Evolutionary conservation across 2,113 vertebrate species (phyloP), one percentile per base, ranked within the genome.

Genomic region (Acanthisitta chloris): DNA sequence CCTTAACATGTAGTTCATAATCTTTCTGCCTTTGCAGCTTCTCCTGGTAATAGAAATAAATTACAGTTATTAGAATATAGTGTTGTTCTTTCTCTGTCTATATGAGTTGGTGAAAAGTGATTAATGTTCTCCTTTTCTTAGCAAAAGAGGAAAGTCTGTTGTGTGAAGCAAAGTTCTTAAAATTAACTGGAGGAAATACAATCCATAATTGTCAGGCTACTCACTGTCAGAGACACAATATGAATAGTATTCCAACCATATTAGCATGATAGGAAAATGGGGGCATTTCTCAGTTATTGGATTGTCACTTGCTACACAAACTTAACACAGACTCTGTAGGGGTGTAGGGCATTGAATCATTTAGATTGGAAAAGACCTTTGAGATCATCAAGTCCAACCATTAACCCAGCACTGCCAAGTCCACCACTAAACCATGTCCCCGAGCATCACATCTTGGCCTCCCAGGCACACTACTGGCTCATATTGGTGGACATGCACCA

Each of bases 121-220:
- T 81, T 81, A 0, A 7, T 74, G 79, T 95, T 81, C n/a, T 78
- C 61, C 87, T 72, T 86, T 81, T 91, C 58, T 24, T 79, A 40
- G 82, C 26, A 59, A 40, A 90, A 88, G 72, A 81, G 26, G 38
- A 54, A 88, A 83, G 21, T n/a, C 34, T 74, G 64, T 29, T 81
- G 59, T 64, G 69, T 90, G 90, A 90, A 92, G 90, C 5, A 17
- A 43, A 88, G 64, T 81, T 90, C 71, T 67, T 89, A 62, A 92
- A 93, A 94, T 90, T 95, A 86, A 86, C 51, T 46, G 61, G 42
- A 65, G 71, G 72, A 92, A 86, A 73, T 72, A 88, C 33, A 80
- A 55, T 74, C 82, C 86, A 62, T 82, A 87, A 86, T 80, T 90
- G 46, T 61, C 78, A 67, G 83, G 61, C 65, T 90, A 61, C 80